Percentiles rank a stretch among this genome's conserved stretches.
Conservation (phyloP, 2,113 vertebrate species). For the Podocnemis expansa region DNA sequence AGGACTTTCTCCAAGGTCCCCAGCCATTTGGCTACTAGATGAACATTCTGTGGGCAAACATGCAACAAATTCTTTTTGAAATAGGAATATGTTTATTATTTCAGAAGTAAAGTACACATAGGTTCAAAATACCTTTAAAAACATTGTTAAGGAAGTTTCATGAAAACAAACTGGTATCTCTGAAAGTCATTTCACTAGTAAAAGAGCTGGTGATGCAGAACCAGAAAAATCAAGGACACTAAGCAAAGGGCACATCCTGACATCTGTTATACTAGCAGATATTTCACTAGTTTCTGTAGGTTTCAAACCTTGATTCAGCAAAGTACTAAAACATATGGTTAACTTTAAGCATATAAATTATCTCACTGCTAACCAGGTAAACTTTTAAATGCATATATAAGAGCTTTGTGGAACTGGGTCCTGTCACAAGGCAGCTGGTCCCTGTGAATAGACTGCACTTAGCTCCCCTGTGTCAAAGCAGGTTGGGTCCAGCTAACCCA, state of each 20-base stretch:
- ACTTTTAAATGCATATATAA: neutral
- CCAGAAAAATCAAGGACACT: neutral
- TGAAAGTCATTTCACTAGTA: neutral
- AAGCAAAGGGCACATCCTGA: neutral
- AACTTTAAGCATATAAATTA: neutral
- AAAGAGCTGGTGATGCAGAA: neutral
- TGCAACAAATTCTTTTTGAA: neutral
- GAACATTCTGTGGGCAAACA: slow-evolving; percentile 79
- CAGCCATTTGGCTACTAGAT: slow-evolving; percentile 83
- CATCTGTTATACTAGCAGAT: neutral
- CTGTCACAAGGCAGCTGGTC: neutral
- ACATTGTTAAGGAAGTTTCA: neutral
- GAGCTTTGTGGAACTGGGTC: neutral
- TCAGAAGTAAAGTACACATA: neutral
- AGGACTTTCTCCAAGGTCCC: slow-evolving; percentile 80
- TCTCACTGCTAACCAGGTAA: neutral
- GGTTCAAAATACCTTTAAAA: neutral
- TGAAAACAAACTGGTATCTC: neutral
- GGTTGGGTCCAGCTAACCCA: neutral
- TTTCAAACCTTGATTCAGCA: neutral
- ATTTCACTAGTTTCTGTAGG: neutral
- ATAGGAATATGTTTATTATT: neutral
- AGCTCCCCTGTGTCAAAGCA: neutral
- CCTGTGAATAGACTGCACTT: neutral
- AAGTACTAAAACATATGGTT: neutral